phyloP scores from a whole-genome alignment of 92 coral and sea anemone species.

The Porites divaricata region DNA sequence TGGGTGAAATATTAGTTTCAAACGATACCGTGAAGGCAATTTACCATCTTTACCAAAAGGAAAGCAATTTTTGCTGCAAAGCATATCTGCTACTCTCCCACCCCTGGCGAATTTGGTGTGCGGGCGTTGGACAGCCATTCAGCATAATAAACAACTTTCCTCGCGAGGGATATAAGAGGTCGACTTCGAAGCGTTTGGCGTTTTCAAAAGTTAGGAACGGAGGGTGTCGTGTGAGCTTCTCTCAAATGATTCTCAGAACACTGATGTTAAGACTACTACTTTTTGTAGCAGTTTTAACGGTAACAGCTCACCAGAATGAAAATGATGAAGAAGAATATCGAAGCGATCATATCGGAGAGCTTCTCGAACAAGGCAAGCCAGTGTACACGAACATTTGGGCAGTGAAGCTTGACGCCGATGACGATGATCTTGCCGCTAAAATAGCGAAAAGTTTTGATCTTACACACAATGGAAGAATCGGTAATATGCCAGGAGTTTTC shows the following conservation, averaged over 20 bases:
- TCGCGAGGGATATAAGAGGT: not conserved
- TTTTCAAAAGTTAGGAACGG: slow-evolving; percentile 22
- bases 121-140: slow-evolving; percentile 20
- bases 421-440: slow-evolving; percentile 78
- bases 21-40: not conserved
- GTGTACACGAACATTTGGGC: slow-evolving; percentile 80
- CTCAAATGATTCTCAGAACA: slow-evolving; percentile 44
- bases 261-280: slow-evolving; percentile 18
- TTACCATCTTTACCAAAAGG: not conserved
- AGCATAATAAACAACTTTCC: slow-evolving; percentile 22
- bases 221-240: not conserved
- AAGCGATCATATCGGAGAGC: slow-evolving; percentile 40
- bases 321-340: slow-evolving; percentile 2
- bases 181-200: not conserved
- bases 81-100: not conserved
- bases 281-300: slow-evolving; percentile 18
- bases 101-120: not conserved
- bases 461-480: slow-evolving; percentile 85
- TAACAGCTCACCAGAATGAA: slow-evolving; percentile 33
- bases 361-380: slow-evolving; percentile 46
- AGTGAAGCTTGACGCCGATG: slow-evolving; percentile 79
- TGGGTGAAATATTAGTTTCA: not conserved
- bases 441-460: slow-evolving; percentile 80
- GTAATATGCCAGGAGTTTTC: slow-evolving; percentile 70
- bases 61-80: not conserved